These are phyloP conservation scores for Epistrophe grossulariae DNA, from an alignment of 2,888 invertebrate species.

Conservation along the genomic window DNA sequence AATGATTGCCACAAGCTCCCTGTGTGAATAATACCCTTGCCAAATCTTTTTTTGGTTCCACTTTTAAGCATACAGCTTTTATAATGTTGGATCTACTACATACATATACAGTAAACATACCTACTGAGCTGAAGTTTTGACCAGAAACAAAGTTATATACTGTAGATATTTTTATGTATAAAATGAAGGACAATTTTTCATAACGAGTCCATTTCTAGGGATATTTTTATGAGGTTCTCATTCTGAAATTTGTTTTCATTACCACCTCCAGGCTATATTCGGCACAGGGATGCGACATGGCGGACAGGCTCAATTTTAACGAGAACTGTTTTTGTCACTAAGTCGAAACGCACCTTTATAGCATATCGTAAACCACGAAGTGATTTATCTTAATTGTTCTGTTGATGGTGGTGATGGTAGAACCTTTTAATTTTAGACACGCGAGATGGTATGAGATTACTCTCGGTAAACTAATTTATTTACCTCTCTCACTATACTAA, in stretches of 20 bases:
- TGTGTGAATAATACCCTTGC: neutral
- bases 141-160: conserved; percentile 37
- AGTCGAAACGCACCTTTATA: conserved; percentile 15
- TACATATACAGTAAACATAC: too few relatives aligned
- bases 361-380: conserved; percentile 39
- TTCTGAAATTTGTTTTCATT: conserved; percentile 42
- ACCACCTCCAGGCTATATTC: conserved; percentile 13
- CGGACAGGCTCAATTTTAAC: neutral
- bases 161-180: conserved; percentile 5
- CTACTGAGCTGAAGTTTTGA: neutral
- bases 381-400: conserved; percentile 62
- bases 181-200: conserved; percentile 52
- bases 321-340: neutral
- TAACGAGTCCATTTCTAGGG: conserved; percentile 35
- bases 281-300: neutral
- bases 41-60: neutral
- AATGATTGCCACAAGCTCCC: neutral
- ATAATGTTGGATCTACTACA: neutral
- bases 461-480: conserved; percentile 43
- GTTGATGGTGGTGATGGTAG: conserved; percentile 12
- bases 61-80: neutral
- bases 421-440: conserved; percentile 35
- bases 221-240: conserved; percentile 32
- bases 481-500: conserved; percentile 1
- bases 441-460: neutral